A percentile compares a stretch with the other conserved stretches of the same genome.
phyloP scores from a whole-genome alignment of 2,888 invertebrate genomes.

The Zhengitettix transpicula region DNA sequence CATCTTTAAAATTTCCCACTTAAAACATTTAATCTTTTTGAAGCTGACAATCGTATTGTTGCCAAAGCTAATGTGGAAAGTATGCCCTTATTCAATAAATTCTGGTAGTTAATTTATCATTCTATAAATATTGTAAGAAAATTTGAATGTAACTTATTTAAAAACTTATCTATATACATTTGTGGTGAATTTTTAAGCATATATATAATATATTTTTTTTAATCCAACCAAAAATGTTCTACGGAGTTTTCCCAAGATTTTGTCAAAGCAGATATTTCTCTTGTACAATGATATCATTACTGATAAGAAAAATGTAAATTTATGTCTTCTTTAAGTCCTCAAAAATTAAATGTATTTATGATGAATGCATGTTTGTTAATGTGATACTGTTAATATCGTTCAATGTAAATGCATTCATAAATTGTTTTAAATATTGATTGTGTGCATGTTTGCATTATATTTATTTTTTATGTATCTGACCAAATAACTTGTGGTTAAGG shows the following conservation, averaged over 20 bases:
- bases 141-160: slow-evolving; percentile 10
- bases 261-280: slow-evolving; percentile 13
- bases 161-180: slow-evolving; percentile 13
- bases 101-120: slow-evolving; percentile 6
- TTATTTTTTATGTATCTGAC: background rate
- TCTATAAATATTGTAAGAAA: slow-evolving; percentile 9
- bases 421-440: slow-evolving; percentile 8
- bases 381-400: slow-evolving; percentile 4
- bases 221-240: slow-evolving; percentile 13
- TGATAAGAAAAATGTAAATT: background rate
- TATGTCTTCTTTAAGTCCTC: slow-evolving; percentile 5
- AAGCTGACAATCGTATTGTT: slow-evolving; percentile 16
- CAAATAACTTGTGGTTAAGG: background rate
- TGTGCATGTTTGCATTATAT: slow-evolving; percentile 6
- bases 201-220: slow-evolving; percentile 6
- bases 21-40: slow-evolving; percentile 11
- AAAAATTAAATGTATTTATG: slow-evolving; percentile 7
- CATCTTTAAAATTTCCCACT: too few relatives aligned
- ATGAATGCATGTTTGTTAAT: slow-evolving; percentile 9
- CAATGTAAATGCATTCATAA: slow-evolving; percentile 6
- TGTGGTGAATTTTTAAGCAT: slow-evolving; percentile 12
- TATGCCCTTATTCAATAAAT: slow-evolving; percentile 8
- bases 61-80: slow-evolving; percentile 14
- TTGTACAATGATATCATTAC: background rate
- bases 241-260: slow-evolving; percentile 14